Percentiles rank a stretch among this genome's conserved stretches.
These are phyloP conservation scores for Noctuana brunneofusca DNA, from an alignment of 2,888 invertebrate species.

Conservation along the genomic window DNA sequence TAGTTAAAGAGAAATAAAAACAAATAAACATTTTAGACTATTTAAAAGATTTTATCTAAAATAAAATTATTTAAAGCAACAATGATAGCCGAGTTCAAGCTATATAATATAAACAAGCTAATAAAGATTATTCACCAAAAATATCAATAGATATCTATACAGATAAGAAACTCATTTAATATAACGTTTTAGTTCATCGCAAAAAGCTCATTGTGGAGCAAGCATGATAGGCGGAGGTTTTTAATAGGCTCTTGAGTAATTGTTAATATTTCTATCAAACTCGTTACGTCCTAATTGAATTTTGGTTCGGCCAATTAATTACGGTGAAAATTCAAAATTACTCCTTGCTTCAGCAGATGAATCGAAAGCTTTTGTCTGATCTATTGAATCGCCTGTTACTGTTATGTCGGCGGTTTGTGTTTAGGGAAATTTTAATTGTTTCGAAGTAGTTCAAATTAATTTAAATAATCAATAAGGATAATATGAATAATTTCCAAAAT, in stretches of 20 bases:
- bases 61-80: no score
- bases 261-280: constrained; percentile 32
- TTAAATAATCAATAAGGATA: neutral
- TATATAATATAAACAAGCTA: no score
- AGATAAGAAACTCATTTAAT: neutral
- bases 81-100: no score
- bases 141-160: no score
- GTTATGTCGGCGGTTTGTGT: neutral
- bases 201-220: neutral
- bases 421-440: constrained; percentile 18
- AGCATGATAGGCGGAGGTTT: neutral
- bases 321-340: constrained; percentile 28
- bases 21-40: no score
- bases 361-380: constrained; percentile 14
- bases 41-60: no score
- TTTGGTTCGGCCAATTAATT: constrained; percentile 33
- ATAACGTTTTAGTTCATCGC: neutral
- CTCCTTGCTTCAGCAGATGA: neutral
- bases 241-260: constrained; percentile 29
- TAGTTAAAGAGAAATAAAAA: no score
- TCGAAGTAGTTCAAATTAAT: neutral
- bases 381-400: constrained; percentile 14
- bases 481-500: neutral
- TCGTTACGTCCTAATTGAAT: constrained; percentile 30
- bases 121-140: no score